A percentile compares a stretch with the other conserved stretches of the same genome.
Conservation (phyloP, 2,888 invertebrate genomes). For the Ctenicera cuprea region DNA sequence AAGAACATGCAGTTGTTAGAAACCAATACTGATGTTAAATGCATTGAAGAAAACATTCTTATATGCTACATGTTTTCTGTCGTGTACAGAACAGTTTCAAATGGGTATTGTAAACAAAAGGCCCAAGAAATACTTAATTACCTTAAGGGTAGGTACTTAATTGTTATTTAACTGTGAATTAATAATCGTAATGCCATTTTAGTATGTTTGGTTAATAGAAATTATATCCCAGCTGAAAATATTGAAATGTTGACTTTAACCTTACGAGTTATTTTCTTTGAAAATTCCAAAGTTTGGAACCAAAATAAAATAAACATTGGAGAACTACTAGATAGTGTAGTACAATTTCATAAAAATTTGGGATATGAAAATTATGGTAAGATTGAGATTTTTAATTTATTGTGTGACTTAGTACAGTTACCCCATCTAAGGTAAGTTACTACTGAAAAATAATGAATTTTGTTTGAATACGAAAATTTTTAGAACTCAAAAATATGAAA, state of each 20-base stretch:
- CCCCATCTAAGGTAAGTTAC: conserved; percentile 14
- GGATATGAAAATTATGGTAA: conserved; percentile 4
- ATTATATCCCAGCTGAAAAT: conserved; percentile 42
- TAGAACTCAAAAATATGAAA: conserved; percentile 15
- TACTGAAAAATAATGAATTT: neutral
- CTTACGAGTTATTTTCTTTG: conserved; percentile 41
- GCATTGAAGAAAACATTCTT: conserved; percentile 75
- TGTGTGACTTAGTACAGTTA: conserved; percentile 34
- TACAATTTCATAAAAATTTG: conserved; percentile 31
- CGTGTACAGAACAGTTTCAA: conserved; percentile 72
- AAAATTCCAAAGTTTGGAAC: conserved; percentile 59
- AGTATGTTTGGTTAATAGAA: conserved; percentile 58
- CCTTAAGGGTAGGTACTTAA: conserved; percentile 71
- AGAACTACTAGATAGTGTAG: conserved; percentile 50
- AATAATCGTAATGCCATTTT: no score
- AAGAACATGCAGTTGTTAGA: conserved; percentile 71
- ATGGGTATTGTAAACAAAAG: conserved; percentile 70
- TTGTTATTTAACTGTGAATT: no score
- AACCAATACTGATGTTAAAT: conserved; percentile 70
- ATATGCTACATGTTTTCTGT: conserved; percentile 74
- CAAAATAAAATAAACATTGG: conserved; percentile 58
- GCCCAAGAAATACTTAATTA: conserved; percentile 73
- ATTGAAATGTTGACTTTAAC: conserved; percentile 22
- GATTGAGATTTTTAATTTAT: conserved; percentile 37
- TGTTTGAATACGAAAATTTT: neutral